A percentile compares a stretch with the other conserved stretches of the same genome.
Conservation (phyloP, 1,140 invertebrate species). For the Rhyzopertha dominica region DNA sequence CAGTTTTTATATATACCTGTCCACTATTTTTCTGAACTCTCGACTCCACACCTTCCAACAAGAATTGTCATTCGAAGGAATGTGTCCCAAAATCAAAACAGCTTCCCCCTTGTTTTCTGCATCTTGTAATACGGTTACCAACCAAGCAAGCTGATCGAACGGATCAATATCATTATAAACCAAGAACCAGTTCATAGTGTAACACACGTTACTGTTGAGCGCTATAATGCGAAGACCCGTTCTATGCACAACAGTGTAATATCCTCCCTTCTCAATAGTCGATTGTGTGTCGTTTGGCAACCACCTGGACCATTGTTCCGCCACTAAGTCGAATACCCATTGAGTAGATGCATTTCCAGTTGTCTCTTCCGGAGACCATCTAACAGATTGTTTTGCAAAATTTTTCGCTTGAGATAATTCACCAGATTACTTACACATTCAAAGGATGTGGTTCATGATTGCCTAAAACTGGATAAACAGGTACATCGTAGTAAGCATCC, state of each 20-base stretch:
- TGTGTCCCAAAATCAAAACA: slow-evolving; percentile 80
- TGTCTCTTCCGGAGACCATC: slow-evolving; percentile 24
- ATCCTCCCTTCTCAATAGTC: slow-evolving; percentile 62
- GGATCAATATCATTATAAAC: slow-evolving; percentile 56
- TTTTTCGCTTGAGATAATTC: no score
- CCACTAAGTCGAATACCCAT: slow-evolving; percentile 65
- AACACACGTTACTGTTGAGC: slow-evolving; percentile 71
- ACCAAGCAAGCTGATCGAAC: slow-evolving; percentile 70
- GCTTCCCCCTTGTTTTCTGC: slow-evolving; percentile 67
- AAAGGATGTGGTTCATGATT: slow-evolving; percentile 88
- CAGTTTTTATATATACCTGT: no score
- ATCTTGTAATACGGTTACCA: slow-evolving; percentile 60
- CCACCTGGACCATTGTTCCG: slow-evolving; percentile 59
- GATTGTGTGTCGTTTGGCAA: slow-evolving; percentile 56
- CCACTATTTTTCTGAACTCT: no score
- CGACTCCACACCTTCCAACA: no score
- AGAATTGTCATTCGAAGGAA: slow-evolving; percentile 61
- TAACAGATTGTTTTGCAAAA: no score
- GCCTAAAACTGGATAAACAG: slow-evolving; percentile 70
- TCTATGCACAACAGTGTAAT: slow-evolving; percentile 59
- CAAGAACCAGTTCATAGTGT: slow-evolving; percentile 69
- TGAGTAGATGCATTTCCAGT: slow-evolving; percentile 49
- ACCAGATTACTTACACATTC: slow-evolving; percentile 78
- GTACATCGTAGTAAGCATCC: slow-evolving; percentile 57
- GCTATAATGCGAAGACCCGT: slow-evolving; percentile 67